phyloP scores from a whole-genome alignment of 2,797 vertebrate genomes.

The Takifugu ocellatus region DNA sequence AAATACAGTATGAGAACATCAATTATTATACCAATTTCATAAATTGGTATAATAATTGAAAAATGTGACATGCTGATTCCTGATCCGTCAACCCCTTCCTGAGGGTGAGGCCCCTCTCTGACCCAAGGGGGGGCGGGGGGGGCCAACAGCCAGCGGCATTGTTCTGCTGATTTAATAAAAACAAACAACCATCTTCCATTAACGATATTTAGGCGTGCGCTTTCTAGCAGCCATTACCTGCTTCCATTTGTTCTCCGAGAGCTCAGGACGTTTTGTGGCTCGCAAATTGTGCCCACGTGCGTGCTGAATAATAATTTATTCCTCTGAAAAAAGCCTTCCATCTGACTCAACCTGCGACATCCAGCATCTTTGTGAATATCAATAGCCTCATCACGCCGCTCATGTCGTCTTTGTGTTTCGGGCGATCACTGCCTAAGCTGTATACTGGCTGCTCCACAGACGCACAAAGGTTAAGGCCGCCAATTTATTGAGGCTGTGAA shows the following conservation, averaged over 20 bases:
- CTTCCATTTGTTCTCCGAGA: slow-evolving; percentile 47
- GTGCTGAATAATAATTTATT: slow-evolving; percentile 34
- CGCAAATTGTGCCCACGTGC: slow-evolving; percentile 55
- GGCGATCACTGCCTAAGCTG: slow-evolving; percentile 15
- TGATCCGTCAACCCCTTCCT: slow-evolving; percentile 3
- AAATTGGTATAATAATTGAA: no score
- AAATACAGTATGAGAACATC: slow-evolving; percentile 20
- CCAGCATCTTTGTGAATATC: slow-evolving; percentile 16
- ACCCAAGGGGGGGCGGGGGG: slow-evolving; percentile 16
- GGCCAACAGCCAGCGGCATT: slow-evolving; percentile 42
- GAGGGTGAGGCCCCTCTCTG: slow-evolving; percentile 16
- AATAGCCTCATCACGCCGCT: slow-evolving; percentile 10
- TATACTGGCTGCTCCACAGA: slow-evolving; percentile 12
- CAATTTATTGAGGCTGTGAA: slow-evolving; percentile 12
- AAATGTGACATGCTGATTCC: slow-evolving; percentile 10
- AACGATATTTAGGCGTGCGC: slow-evolving; percentile 43
- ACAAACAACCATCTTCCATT: slow-evolving; percentile 53
- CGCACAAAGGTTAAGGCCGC: slow-evolving; percentile 43
- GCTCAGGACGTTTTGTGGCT: slow-evolving; percentile 45
- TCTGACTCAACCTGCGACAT: slow-evolving; percentile 26
- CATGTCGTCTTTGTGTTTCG: slow-evolving; percentile 17
- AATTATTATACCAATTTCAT: background rate
- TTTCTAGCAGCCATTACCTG: slow-evolving; percentile 28
- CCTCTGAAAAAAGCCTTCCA: slow-evolving; percentile 19
- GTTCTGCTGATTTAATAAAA: slow-evolving; percentile 48